Conservation (phyloP, 2,888 invertebrate species). For the Agrenia bidenticulata region DNA sequence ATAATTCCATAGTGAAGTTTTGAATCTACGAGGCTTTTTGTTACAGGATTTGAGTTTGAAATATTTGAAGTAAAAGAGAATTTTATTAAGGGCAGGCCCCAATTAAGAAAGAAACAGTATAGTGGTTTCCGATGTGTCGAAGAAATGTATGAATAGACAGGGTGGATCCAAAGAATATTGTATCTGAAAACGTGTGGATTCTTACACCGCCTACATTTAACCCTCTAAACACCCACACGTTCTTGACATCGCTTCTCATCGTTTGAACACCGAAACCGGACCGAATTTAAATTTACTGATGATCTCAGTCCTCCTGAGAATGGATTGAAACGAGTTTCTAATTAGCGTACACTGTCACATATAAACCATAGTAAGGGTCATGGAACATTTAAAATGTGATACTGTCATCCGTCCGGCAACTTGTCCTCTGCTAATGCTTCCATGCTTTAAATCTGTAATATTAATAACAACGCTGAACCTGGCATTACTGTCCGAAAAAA, state of each 20-base stretch:
- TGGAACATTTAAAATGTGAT: slow-evolving; percentile 10
- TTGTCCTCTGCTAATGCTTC: not conserved
- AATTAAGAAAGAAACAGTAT: too few relatives aligned
- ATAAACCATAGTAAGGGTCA: not conserved
- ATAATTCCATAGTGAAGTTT: too few relatives aligned
- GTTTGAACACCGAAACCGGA: not conserved
- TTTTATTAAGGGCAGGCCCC: too few relatives aligned
- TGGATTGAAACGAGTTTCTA: slow-evolving; percentile 14
- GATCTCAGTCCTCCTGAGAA: not conserved
- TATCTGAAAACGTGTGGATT: not conserved
- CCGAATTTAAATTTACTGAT: slow-evolving; percentile 10
- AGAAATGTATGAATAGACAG: not conserved
- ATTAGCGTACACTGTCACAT: slow-evolving; percentile 15
- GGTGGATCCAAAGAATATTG: not conserved
- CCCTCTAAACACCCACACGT: slow-evolving; percentile 14
- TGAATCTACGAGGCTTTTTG: too few relatives aligned
- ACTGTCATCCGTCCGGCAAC: not conserved
- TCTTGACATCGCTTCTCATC: not conserved
- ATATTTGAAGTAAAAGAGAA: too few relatives aligned
- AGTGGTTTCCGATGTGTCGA: not conserved
- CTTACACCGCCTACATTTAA: slow-evolving; percentile 14
- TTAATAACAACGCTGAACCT: too few relatives aligned
- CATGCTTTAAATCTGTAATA: slow-evolving; percentile 1
- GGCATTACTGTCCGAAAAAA: too few relatives aligned
- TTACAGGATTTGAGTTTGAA: too few relatives aligned